These are phyloP conservation scores for Micoletzkya japonica DNA, from an alignment of 2,888 invertebrate genomes.

Conservation along the genomic window DNA sequence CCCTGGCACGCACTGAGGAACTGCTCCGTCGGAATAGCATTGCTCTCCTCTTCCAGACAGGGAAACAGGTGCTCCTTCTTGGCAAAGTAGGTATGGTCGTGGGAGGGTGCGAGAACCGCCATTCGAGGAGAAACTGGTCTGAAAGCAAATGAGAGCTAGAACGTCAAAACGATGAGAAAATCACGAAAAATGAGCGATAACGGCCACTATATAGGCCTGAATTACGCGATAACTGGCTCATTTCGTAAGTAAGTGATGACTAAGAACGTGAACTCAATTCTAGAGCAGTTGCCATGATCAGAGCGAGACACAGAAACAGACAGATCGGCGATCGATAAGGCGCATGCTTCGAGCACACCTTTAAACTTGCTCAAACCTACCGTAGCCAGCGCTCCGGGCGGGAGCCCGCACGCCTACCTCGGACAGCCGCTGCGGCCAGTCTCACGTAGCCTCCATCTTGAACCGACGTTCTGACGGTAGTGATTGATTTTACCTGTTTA, in stretches of 20 bases:
- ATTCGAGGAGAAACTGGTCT: not conserved
- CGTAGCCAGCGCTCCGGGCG: constrained; percentile 32
- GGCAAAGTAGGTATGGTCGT: constrained; percentile 50
- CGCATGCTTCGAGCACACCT: no score
- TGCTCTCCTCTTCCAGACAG: constrained; percentile 47
- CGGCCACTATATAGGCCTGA: not conserved
- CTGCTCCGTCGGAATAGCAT: constrained; percentile 60
- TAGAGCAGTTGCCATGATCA: no score
- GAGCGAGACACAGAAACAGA: no score
- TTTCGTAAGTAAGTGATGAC: no score
- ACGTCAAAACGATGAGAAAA: not conserved
- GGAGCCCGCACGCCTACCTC: constrained; percentile 31
- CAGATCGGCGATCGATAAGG: no score
- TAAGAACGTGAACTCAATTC: no score
- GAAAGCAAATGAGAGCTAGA: not conserved
- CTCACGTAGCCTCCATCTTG: not conserved
- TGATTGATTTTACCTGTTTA: no score
- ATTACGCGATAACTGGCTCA: no score
- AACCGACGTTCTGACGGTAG: not conserved
- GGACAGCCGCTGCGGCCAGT: constrained; percentile 31
- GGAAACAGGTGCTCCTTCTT: constrained; percentile 57
- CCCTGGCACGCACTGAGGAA: constrained; percentile 62
- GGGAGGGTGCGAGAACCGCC: constrained; percentile 3
- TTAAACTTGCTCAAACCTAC: no score
- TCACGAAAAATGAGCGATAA: not conserved